phyloP scores from a whole-genome alignment of 2,888 invertebrate genomes.

The Marasmarcha lunaedactyla region DNA sequence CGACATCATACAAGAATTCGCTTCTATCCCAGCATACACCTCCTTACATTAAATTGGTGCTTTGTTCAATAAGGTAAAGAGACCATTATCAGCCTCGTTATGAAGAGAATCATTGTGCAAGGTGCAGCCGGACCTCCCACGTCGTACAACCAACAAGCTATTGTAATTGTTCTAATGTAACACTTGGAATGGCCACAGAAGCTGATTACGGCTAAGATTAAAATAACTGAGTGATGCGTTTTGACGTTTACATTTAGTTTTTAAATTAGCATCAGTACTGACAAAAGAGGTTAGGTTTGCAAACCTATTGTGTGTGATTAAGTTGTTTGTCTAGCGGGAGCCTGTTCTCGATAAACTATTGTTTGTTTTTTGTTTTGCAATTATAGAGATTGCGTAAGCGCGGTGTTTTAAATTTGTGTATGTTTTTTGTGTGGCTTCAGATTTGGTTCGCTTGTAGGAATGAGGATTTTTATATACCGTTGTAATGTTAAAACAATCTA shows the following conservation, averaged over 20 bases:
- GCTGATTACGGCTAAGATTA: constrained; percentile 34
- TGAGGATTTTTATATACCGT: too few relatives aligned
- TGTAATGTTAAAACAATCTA: too few relatives aligned
- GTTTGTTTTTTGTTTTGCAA: too few relatives aligned
- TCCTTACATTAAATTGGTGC: neutral
- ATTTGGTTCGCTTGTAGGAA: too few relatives aligned
- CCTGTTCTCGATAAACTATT: too few relatives aligned
- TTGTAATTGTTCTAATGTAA: constrained; percentile 10
- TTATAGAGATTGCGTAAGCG: too few relatives aligned
- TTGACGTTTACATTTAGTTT: constrained; percentile 28
- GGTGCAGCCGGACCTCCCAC: constrained; percentile 27
- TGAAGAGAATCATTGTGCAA: constrained; percentile 30
- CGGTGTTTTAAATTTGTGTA: too few relatives aligned
- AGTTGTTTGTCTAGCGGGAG: too few relatives aligned
- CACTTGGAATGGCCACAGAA: constrained; percentile 33
- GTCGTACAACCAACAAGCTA: constrained; percentile 10
- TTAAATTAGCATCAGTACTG: constrained; percentile 2
- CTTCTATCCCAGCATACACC: too few relatives aligned
- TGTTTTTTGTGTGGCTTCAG: too few relatives aligned
- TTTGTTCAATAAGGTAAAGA: constrained; percentile 1
- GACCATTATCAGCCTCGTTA: neutral
- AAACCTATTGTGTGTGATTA: too few relatives aligned
- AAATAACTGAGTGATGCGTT: constrained; percentile 40
- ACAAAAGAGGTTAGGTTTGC: constrained; percentile 1
- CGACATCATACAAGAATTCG: too few relatives aligned